phyloP scores from a whole-genome alignment of 2,797 vertebrate genomes.

The Lerista edwardsae region DNA sequence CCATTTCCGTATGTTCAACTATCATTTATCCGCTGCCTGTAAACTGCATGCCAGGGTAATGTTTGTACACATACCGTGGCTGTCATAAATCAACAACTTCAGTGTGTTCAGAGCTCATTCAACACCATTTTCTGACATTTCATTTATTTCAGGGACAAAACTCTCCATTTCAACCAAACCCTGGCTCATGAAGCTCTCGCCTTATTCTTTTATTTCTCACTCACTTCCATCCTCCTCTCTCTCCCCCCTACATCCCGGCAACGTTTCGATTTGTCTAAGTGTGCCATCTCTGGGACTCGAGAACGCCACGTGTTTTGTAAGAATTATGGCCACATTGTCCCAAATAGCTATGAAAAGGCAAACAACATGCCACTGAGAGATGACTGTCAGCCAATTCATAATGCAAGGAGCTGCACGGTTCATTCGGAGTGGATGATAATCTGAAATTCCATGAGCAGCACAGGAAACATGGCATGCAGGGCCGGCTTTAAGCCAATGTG shows the following conservation, averaged over 20 bases:
- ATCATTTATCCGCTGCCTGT: not conserved
- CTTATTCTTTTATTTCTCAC: not conserved
- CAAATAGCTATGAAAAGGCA: not conserved
- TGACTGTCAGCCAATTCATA: conserved; percentile 6
- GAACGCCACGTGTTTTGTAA: not conserved
- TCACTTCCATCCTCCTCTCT: not conserved
- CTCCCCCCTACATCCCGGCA: too few species aligned
- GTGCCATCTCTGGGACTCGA: not conserved
- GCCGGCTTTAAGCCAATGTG: too few species aligned
- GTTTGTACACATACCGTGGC: not conserved
- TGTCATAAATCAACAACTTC: conserved; percentile 6
- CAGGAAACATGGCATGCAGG: too few species aligned
- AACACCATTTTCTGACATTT: conserved; percentile 1
- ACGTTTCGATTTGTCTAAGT: not conserved
- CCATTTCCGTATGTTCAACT: not conserved
- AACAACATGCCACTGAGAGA: conserved; percentile 6
- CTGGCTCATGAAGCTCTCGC: not conserved
- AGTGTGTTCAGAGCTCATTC: not conserved
- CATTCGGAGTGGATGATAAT: conserved; percentile 6
- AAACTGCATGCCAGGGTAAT: conserved; percentile 1
- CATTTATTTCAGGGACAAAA: conserved; percentile 21
- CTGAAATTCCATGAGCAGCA: not conserved
- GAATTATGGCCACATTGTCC: not conserved
- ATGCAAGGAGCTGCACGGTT: not conserved
- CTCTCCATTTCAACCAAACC: not conserved